Percentiles rank a stretch among this genome's conserved stretches.
Evolutionary conservation across 2,888 invertebrate genomes (phyloP).

Genomic region (Lampropteryx suffumata): DNA sequence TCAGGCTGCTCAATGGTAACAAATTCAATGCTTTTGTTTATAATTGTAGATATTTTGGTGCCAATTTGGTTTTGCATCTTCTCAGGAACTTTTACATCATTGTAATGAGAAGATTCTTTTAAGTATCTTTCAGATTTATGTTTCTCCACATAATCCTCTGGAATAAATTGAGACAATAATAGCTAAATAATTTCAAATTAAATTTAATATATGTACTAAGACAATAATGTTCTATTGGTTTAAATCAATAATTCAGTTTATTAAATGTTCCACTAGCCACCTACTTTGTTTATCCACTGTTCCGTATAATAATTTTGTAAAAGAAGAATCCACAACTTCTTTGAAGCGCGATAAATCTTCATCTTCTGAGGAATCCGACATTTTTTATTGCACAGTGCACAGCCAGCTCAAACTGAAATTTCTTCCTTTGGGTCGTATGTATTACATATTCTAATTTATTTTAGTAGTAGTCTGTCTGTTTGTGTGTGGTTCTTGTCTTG

Average conservation of each 20-base stretch:
- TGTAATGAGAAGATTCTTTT: conserved; percentile 74
- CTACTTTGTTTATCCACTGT: conserved; percentile 41
- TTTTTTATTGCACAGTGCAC: conserved; percentile 34
- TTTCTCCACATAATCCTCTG: conserved; percentile 20
- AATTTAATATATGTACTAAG: background rate
- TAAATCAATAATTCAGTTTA: too few relatives aligned
- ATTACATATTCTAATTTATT: too few relatives aligned
- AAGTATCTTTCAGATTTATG: conserved; percentile 66
- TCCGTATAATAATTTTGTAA: conserved; percentile 62
- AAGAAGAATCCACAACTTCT: conserved; percentile 78
- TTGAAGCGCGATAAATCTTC: conserved; percentile 71
- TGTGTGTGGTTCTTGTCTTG: too few relatives aligned
- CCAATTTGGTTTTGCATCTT: conserved; percentile 78
- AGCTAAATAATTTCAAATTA: too few relatives aligned
- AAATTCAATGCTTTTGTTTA: conserved; percentile 71
- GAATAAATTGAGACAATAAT: too few relatives aligned
- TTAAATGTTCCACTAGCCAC: too few relatives aligned
- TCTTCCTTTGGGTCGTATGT: too few relatives aligned
- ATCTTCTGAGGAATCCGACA: conserved; percentile 78
- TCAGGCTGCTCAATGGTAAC: conserved; percentile 49
- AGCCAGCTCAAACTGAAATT: background rate
- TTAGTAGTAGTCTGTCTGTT: too few relatives aligned
- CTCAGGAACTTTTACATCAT: conserved; percentile 78
- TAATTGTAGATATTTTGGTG: conserved; percentile 72
- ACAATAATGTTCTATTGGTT: too few relatives aligned